Percentiles rank a stretch among this genome's conserved stretches.
Evolutionary conservation across 2,113 vertebrate species (phyloP).

Genomic region (Camelus dromedarius): DNA sequence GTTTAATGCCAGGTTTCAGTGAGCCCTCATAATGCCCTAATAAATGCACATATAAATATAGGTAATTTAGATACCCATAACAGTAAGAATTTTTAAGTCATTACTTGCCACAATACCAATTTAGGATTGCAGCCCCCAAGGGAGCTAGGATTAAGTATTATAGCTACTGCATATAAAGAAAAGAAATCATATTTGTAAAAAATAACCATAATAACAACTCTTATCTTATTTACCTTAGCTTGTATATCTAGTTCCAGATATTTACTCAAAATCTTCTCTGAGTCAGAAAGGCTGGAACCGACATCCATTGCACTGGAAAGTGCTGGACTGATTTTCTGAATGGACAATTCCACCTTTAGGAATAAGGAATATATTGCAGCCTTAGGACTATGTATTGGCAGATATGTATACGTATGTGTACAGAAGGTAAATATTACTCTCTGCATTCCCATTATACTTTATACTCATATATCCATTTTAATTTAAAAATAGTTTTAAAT

Average conservation of each 20-base stretch:
- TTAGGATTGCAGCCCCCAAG: neutral
- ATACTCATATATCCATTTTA: neutral
- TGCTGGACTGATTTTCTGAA: slow-evolving; percentile 84
- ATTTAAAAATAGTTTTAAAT: slow-evolving; percentile 40
- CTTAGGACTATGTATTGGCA: neutral
- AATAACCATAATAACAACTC: neutral
- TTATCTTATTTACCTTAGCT: slow-evolving; percentile 88
- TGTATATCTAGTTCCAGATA: slow-evolving; percentile 89
- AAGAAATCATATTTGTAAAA: slow-evolving; percentile 44
- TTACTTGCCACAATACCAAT: neutral
- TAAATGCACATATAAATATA: neutral
- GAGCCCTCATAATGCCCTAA: neutral
- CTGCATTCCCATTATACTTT: neutral
- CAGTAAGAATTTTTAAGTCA: slow-evolving; percentile 34
- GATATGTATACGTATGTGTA: neutral
- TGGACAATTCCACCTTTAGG: slow-evolving; percentile 86
- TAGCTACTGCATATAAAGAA: neutral
- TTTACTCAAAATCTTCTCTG: slow-evolving; percentile 86
- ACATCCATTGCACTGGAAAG: slow-evolving; percentile 85
- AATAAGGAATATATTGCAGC: slow-evolving; percentile 61
- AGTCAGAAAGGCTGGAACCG: slow-evolving; percentile 84
- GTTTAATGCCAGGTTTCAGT: neutral
- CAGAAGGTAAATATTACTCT: slow-evolving; percentile 10
- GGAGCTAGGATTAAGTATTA: slow-evolving; percentile 28
- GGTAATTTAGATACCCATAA: neutral